Conservation (phyloP, 1,140 invertebrate genomes). For the Temnothorax curvispinosus region DNA sequence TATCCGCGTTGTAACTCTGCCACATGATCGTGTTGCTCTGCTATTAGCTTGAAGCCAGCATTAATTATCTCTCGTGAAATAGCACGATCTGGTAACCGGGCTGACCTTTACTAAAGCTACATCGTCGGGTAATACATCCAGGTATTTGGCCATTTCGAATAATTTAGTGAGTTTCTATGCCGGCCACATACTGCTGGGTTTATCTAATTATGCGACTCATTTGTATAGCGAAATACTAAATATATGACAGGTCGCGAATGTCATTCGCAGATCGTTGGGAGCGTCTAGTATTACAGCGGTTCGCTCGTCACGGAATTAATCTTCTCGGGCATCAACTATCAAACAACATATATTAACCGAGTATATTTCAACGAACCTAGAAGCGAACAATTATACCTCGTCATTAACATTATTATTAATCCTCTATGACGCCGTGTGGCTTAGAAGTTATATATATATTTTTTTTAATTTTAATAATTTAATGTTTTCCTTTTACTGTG, state of each 20-base stretch:
- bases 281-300: neutral
- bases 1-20: conserved; percentile 62
- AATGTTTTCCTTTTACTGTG: neutral
- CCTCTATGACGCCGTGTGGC: no score
- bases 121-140: conserved; percentile 73
- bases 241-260: conserved; percentile 47
- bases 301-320: conserved; percentile 2
- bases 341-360: neutral
- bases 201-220: conserved; percentile 47
- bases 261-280: conserved; percentile 30
- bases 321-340: neutral
- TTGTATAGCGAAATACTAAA: conserved; percentile 13
- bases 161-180: conserved; percentile 69
- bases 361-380: neutral
- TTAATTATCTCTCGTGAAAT: conserved; percentile 77
- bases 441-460: neutral
- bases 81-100: conserved; percentile 59
- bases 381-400: neutral
- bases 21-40: conserved; percentile 65
- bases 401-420: conserved; percentile 13
- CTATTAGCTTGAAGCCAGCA: conserved; percentile 74
- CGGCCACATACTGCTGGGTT: conserved; percentile 27
- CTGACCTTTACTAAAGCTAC: conserved; percentile 63
- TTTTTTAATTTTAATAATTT: neutral
- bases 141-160: conserved; percentile 76